These are phyloP conservation scores for Euplagia quadripunctaria DNA, from an alignment of 2,888 invertebrate species.

Conservation along the genomic window DNA sequence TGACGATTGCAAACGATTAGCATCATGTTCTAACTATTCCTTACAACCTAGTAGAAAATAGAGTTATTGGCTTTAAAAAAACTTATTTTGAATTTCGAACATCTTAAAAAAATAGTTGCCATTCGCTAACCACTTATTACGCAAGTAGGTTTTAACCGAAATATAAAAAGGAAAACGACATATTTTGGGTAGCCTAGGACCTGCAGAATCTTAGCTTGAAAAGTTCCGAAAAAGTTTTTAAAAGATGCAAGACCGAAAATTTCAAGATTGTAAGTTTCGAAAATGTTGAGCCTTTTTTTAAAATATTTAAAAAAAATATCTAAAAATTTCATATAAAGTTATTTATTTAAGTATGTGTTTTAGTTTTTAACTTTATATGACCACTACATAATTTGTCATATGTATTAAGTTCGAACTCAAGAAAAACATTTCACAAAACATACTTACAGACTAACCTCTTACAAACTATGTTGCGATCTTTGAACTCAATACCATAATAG, in stretches of 20 bases:
- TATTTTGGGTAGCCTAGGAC: background rate
- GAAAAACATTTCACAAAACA: no score
- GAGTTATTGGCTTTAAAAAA: background rate
- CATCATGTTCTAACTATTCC: background rate
- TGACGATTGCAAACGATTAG: slow-evolving; percentile 5
- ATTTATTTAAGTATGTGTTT: no score
- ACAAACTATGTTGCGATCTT: background rate
- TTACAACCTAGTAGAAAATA: background rate
- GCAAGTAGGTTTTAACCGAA: no score
- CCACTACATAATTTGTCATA: background rate
- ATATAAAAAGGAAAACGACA: background rate
- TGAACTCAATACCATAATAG: background rate
- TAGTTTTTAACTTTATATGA: background rate
- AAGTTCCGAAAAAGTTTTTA: no score
- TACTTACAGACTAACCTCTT: background rate
- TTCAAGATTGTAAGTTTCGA: no score
- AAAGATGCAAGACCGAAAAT: no score
- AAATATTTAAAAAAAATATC: no score
- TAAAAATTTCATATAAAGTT: no score
- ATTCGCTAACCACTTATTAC: no score
- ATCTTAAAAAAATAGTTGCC: background rate
- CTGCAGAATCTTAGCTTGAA: no score
- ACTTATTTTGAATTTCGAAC: background rate
- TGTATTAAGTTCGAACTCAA: background rate
- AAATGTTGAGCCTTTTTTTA: no score